Conservation (phyloP, 1,140 invertebrate species). For the Saccostrea echinata region DNA sequence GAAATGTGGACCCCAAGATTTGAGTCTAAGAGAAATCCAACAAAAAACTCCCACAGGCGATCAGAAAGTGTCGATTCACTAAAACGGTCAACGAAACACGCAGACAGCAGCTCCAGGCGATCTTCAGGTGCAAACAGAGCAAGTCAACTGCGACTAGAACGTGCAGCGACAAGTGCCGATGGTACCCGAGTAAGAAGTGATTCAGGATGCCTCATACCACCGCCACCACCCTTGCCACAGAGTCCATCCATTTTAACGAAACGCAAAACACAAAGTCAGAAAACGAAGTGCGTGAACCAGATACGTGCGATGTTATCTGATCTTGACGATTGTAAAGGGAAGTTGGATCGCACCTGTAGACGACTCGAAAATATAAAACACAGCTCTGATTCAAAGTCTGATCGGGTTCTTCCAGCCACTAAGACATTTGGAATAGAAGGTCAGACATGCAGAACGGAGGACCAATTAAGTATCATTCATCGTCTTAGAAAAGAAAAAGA, state of each 20-base stretch:
- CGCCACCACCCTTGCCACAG: slow-evolving; percentile 35
- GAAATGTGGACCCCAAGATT: slow-evolving; percentile 40
- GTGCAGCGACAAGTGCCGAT: slow-evolving; percentile 30
- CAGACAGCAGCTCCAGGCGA: background rate
- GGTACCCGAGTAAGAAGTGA: background rate
- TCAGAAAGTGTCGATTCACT: slow-evolving; percentile 35
- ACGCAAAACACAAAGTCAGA: slow-evolving; percentile 36
- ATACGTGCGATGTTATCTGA: slow-evolving; percentile 31
- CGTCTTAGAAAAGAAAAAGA: slow-evolving; percentile 43
- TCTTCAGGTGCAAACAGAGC: slow-evolving; percentile 29
- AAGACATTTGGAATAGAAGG: slow-evolving; percentile 38
- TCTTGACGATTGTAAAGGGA: slow-evolving; percentile 21
- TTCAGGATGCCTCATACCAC: background rate
- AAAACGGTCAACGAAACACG: background rate
- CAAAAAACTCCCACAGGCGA: background rate
- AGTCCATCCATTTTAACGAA: slow-evolving; percentile 7
- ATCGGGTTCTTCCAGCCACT: slow-evolving; percentile 37
- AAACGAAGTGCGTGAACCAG: background rate
- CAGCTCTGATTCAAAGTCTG: slow-evolving; percentile 13
- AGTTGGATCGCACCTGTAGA: slow-evolving; percentile 24
- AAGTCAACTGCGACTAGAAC: slow-evolving; percentile 19
- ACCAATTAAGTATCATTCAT: slow-evolving; percentile 43
- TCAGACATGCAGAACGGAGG: slow-evolving; percentile 44
- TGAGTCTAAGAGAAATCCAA: slow-evolving; percentile 34
- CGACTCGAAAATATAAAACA: slow-evolving; percentile 26